Percentiles rank a stretch among this genome's conserved stretches.
Conservation (phyloP, 1,140 invertebrate species). For the Drosophila watanabei region DNA sequence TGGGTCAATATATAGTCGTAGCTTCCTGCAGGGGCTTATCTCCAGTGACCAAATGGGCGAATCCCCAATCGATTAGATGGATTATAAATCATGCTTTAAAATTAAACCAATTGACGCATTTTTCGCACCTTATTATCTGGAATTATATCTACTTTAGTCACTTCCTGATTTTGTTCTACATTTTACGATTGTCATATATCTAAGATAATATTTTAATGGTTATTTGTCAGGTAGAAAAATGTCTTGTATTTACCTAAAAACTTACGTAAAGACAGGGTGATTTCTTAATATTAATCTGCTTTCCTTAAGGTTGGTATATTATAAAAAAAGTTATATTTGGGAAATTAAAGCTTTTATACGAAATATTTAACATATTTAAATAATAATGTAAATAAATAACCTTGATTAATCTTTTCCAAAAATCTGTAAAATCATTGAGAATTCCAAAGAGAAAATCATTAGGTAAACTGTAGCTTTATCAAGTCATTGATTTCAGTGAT, state of each 20-base stretch:
- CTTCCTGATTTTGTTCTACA: rapidly evolving
- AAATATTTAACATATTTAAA: too few species aligned
- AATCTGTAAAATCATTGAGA: background rate
- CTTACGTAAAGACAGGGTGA: background rate
- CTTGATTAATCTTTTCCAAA: background rate
- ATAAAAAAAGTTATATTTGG: background rate
- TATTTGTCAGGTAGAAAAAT: too few species aligned
- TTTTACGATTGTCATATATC: background rate
- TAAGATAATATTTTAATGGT: background rate
- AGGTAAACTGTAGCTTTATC: background rate
- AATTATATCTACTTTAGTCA: background rate
- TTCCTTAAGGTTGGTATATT: background rate
- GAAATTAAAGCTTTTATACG: too few species aligned
- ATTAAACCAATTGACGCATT: constrained; percentile 1
- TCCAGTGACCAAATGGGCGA: constrained; percentile 84
- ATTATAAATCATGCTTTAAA: constrained; percentile 8
- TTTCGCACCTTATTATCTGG: constrained; percentile 1
- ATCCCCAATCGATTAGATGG: constrained; percentile 36
- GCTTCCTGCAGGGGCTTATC: constrained; percentile 81
- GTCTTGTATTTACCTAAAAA: background rate
- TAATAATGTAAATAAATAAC: background rate
- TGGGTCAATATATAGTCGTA: constrained; percentile 76
- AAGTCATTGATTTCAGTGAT: background rate
- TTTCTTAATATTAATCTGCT: background rate
- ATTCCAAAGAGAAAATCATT: background rate